Evolutionary conservation across 2,113 vertebrate genomes (phyloP).

Genomic region (Vidua chalybeata): DNA sequence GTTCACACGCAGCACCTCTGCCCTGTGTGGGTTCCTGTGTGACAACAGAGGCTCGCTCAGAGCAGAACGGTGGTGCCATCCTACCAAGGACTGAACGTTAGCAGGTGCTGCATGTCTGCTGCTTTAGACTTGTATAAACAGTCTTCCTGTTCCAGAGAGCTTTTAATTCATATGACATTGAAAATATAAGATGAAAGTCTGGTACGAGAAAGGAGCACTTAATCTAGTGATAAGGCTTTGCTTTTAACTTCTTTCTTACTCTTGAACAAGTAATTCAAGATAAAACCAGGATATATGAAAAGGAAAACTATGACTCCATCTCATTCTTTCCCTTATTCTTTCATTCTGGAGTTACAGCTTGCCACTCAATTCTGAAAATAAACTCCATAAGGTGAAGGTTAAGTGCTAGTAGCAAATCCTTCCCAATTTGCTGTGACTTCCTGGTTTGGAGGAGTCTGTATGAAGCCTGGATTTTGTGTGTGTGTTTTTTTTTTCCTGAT

Average conservation of each 20-base stretch:
- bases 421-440: neutral
- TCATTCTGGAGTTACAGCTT: neutral
- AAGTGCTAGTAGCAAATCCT: constrained; percentile 24
- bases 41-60: neutral
- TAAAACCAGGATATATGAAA: neutral
- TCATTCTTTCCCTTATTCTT: neutral
- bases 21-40: neutral
- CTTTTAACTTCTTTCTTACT: neutral
- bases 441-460: neutral
- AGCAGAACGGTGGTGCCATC: neutral
- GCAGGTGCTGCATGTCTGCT: neutral
- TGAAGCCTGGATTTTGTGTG: neutral
- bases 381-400: neutral
- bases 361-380: constrained; percentile 1
- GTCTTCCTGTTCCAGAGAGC: neutral
- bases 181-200: neutral
- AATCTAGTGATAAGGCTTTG: neutral
- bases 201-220: neutral
- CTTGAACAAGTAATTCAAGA: neutral
- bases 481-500: neutral
- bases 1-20: neutral
- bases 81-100: neutral
- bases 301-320: neutral
- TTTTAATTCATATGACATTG: neutral
- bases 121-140: neutral